phyloP scores from a whole-genome alignment of 2,113 vertebrate genomes.

The Strigops habroptila region DNA sequence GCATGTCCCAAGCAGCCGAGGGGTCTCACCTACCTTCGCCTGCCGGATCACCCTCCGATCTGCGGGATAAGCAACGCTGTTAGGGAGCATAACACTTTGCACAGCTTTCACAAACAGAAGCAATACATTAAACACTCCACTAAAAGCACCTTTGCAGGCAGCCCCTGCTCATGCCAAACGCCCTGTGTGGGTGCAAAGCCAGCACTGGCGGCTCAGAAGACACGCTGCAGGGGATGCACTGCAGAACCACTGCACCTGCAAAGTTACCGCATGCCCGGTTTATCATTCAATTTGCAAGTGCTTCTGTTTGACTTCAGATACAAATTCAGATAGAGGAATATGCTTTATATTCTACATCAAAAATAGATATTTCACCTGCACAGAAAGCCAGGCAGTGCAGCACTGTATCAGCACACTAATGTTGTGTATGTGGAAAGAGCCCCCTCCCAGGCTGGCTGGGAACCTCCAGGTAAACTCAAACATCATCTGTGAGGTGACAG shows the following conservation, averaged over 20 bases:
- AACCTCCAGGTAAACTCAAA: background rate
- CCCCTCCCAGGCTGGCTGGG: background rate
- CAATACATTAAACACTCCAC: accelerated
- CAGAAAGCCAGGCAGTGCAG: background rate
- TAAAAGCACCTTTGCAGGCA: background rate
- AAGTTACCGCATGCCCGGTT: background rate
- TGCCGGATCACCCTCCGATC: background rate
- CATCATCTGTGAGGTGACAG: background rate
- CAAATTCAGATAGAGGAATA: background rate
- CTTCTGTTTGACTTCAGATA: background rate
- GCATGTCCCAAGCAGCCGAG: accelerated
- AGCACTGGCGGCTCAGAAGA: background rate
- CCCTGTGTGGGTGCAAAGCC: background rate
- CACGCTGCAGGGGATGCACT: background rate
- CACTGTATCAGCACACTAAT: background rate
- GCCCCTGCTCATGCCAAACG: background rate
- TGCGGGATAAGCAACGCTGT: background rate
- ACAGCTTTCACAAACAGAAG: background rate
- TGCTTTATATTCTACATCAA: background rate
- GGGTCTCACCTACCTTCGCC: conserved; percentile 12
- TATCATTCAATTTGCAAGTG: background rate
- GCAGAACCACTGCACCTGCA: background rate
- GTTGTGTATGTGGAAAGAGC: background rate
- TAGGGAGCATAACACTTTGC: background rate
- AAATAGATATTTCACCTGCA: background rate